Evolutionary conservation across 37 sponge, comb jelly and placozoan species (phyloP), one percentile per base, ranked within the genome.

Genomic region (Eunapius fragilis): DNA sequence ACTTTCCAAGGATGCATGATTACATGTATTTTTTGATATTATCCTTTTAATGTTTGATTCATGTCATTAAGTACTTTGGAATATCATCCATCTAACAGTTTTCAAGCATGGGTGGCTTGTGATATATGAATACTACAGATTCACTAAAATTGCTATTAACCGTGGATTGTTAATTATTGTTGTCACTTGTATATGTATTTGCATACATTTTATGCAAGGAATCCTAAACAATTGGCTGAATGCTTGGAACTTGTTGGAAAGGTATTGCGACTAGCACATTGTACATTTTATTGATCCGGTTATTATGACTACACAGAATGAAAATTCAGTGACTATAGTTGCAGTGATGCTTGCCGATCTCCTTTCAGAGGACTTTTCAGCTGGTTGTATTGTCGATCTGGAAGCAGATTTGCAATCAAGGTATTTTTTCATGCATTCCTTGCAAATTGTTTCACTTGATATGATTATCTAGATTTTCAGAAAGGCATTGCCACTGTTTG

Each of bases 291-390:
- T n/a, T n/a, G n/a, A n/a, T n/a, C n/a, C n/a, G n/a, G n/a, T n/a
- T n/a, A n/a, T 28, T 22, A 32, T 74, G 83, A 32, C 25, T 37
- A 74, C 17, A 11, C 23, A 35, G 33, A 70, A 35, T 45, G 71
- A 45, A 67, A 5, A 17, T 13, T 49, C 33, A 6, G 0, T 25
- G 0, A 17, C 74, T 1, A 24, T 71, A 23, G 72, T 84, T 33
- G 76, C 85, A n/a, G 69, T 68, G 41, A 38, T 37, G n/a, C 85
- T 84, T 49, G 76, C 85, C 13, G 76, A 75, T 37, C 17, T 68
- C 13, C 50, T 84, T 17, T 75, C 85, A 28, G 83, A 70, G 3
- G 83, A 83, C n/a, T 73, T 83, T 41, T 11, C 33, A 9, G 23
- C 30, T 25, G 33, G 47, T 5, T 73, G 73, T 83, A 35, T 72